Percentiles rank a stretch among this genome's conserved stretches.
These are phyloP conservation scores for Drymonia ruficornis DNA, from an alignment of 2,888 invertebrate genomes.

Conservation along the genomic window DNA sequence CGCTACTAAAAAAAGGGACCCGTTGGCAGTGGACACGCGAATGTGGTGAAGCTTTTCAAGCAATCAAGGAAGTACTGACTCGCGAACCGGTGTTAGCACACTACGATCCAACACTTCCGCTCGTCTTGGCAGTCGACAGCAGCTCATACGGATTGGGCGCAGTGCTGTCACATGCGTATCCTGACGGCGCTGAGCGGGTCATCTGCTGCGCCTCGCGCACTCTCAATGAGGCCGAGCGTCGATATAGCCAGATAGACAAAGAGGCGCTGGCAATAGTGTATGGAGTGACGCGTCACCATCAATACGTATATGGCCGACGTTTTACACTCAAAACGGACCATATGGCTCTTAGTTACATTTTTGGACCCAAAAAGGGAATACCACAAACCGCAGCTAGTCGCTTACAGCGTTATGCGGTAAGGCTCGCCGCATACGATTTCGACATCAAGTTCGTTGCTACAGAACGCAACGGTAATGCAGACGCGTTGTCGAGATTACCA, in stretches of 20 bases:
- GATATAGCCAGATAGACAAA: constrained; percentile 19
- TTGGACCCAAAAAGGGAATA: constrained; percentile 15
- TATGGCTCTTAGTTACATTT: constrained; percentile 14
- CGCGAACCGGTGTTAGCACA: constrained; percentile 24
- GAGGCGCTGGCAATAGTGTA: constrained; percentile 13
- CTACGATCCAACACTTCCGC: constrained; percentile 21
- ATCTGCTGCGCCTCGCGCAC: constrained; percentile 18
- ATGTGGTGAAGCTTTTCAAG: constrained; percentile 8
- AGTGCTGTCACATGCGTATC: constrained; percentile 27
- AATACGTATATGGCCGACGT: constrained; percentile 16
- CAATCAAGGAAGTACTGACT: constrained; percentile 9
- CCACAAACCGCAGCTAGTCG: constrained; percentile 19
- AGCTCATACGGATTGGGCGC: constrained; percentile 28
- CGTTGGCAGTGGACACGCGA: constrained; percentile 9
- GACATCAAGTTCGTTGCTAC: constrained; percentile 1
- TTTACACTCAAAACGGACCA: constrained; percentile 17
- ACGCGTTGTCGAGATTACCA: constrained; percentile 11
- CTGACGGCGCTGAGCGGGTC: constrained; percentile 22
- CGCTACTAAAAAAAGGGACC: constrained; percentile 10
- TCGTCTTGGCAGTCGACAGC: constrained; percentile 29
- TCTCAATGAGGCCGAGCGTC: constrained; percentile 13
- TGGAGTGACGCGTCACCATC: constrained; percentile 16
- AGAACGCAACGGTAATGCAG: constrained; percentile 9
- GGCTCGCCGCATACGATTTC: constrained; percentile 15
- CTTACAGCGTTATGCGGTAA: constrained; percentile 14